These are phyloP conservation scores for Pygmarrhopalites habei DNA, from an alignment of 1,140 invertebrate species.

Conservation along the genomic window DNA sequence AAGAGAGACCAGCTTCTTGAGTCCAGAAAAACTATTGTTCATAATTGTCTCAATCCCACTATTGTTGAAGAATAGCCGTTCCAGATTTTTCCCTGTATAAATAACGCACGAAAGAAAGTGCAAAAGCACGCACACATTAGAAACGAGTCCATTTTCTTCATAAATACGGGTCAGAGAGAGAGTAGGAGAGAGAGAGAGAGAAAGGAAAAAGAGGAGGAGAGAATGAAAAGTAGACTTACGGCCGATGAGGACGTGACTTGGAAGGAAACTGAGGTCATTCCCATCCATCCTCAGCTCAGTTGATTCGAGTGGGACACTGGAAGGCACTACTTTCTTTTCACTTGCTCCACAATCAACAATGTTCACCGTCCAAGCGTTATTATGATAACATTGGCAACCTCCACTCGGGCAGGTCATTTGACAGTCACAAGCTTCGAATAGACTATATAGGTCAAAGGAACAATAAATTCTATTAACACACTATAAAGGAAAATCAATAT, in stretches of 20 bases:
- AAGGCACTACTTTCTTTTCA: constrained; percentile 59
- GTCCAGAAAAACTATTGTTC: constrained; percentile 84
- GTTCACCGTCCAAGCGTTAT: constrained; percentile 85
- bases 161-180: too few relatives aligned
- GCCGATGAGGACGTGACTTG: constrained; percentile 85
- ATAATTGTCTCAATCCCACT: constrained; percentile 77
- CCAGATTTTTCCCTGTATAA: constrained; percentile 71
- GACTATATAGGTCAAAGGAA: too few relatives aligned
- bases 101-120: too few relatives aligned
- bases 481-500: too few relatives aligned
- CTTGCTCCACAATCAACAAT: constrained; percentile 75
- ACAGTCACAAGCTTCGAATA: constrained; percentile 89
- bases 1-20: constrained; percentile 68
- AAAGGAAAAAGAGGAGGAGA: too few relatives aligned
- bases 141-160: too few relatives aligned
- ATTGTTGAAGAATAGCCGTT: constrained; percentile 75
- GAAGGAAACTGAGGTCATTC: constrained; percentile 68
- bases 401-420: constrained; percentile 82
- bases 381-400: constrained; percentile 78
- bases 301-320: constrained; percentile 84
- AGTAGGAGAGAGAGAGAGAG: too few relatives aligned
- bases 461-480: too few relatives aligned
- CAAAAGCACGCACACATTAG: too few relatives aligned
- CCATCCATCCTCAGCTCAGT: constrained; percentile 89
- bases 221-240: too few relatives aligned